Base-by-base conservation (phyloP, 2,888 invertebrate species). In the Drosophila ochracea region DNA sequence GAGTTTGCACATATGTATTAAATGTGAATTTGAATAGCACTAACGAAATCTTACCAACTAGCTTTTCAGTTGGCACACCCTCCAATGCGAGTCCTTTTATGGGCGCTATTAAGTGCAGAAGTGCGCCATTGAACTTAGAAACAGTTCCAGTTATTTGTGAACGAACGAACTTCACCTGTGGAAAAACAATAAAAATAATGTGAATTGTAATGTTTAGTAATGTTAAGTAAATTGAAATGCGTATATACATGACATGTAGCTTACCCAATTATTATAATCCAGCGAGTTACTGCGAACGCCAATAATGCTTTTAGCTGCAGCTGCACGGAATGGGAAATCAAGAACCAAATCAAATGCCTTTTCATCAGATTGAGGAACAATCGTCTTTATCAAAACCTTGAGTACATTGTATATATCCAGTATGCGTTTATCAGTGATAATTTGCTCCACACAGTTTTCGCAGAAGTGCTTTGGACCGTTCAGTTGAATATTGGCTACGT, bases 271-370 rank as follows among this genome's bases (percentile, higher is more conserved):
- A 19, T 78, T 82, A 52, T 94, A 93, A 78, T 94, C 94, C 92
- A 97, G 96, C 0, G 94, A 92, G 31, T 95, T 94, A 19, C 95
- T 95, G 33, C 95, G 94, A 1, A 97, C 94, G 50, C 95, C 95
- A 84, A 98, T 94, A 76, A 96, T 94, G 61, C 95, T 95, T 91
- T 97, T 97, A 52, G 96, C 94, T 1, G 97, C 97, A 2, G 95
- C 96, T 0, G 96, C 94, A 74, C 98, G 95, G 94, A 96, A 96
- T 0, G 97, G 97, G 93, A 97, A 96, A 1, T 95, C 92, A 19
- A 95, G 89, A 0, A 96, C 95, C 43, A 95, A 94, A 16, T 94
- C 89, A 93, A 96, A 96, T 0, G 96, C 96, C n/a, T 93, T 93
- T n/a, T 94, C 93, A 13, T 95, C 94, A 65, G 95, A 94, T 68